Evolutionary conservation across 2,113 vertebrate genomes (phyloP).

Genomic region (Tetrax tetrax): DNA sequence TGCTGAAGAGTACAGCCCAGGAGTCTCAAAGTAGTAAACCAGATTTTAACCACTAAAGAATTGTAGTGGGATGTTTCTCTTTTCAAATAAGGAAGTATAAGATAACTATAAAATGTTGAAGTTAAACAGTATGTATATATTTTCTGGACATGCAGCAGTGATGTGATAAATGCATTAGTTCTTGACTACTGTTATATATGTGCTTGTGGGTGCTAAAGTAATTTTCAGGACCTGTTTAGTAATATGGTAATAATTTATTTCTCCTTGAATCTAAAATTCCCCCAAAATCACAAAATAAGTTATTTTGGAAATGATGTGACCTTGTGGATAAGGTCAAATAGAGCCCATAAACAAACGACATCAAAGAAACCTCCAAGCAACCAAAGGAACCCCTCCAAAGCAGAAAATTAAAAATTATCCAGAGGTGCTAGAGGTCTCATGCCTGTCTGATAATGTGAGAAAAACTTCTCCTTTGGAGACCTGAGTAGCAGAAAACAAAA

Average conservation of each 20-base stretch:
- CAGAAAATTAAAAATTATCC: not conserved
- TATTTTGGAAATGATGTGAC: constrained; percentile 15
- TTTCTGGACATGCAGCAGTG: not conserved
- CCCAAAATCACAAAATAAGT: not conserved
- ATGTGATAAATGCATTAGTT: constrained; percentile 4
- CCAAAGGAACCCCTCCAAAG: not conserved
- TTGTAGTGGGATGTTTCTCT: not conserved
- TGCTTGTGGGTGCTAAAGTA: not conserved
- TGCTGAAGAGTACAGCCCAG: not conserved
- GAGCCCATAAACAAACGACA: not conserved
- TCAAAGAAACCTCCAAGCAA: not conserved
- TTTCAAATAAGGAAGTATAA: not conserved
- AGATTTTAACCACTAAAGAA: not conserved
- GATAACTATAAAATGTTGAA: not conserved
- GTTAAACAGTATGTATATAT: not conserved
- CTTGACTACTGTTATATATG: constrained; percentile 19
- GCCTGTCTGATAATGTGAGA: not conserved
- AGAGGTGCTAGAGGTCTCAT: not conserved
- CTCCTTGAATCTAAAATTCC: not conserved
- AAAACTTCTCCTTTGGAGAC: not conserved
- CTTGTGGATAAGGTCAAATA: constrained; percentile 12
- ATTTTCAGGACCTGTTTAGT: constrained; percentile 26
- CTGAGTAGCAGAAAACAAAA: not conserved
- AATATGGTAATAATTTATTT: not conserved
- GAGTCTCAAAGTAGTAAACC: not conserved